phyloP scores from a whole-genome alignment of 2,888 invertebrate species.

The Hemistola chrysoprasaria region DNA sequence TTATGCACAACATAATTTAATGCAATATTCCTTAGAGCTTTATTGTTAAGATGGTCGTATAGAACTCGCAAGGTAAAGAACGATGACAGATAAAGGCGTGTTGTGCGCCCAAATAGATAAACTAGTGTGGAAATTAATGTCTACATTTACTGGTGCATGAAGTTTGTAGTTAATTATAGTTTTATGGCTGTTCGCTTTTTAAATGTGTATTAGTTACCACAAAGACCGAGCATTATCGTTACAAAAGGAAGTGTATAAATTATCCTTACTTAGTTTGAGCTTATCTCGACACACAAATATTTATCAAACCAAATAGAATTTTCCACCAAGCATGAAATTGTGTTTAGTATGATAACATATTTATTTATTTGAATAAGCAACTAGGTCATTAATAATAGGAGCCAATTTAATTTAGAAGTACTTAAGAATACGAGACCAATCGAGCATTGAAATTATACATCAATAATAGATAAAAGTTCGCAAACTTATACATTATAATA shows the following conservation, averaged over 20 bases:
- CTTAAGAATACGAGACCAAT: too few relatives aligned
- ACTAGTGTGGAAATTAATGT: constrained; percentile 83
- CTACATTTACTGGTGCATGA: constrained; percentile 83
- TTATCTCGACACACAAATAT: constrained; percentile 67
- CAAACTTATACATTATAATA: too few relatives aligned
- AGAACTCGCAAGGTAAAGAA: constrained; percentile 54
- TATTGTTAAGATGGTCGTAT: constrained; percentile 54
- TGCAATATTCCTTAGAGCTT: constrained; percentile 39
- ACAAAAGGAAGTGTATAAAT: constrained; percentile 75
- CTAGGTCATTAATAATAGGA: constrained; percentile 24
- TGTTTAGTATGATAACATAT: constrained; percentile 38
- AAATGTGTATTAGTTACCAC: constrained; percentile 71
- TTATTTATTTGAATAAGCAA: constrained; percentile 18
- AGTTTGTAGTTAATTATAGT: constrained; percentile 80
- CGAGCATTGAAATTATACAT: constrained; percentile 25
- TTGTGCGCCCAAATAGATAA: constrained; percentile 81
- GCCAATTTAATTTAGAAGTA: constrained; percentile 20
- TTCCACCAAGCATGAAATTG: constrained; percentile 62
- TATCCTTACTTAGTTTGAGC: constrained; percentile 55
- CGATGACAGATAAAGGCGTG: constrained; percentile 81
- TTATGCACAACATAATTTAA: constrained; percentile 43
- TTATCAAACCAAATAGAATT: constrained; percentile 64
- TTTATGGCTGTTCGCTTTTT: constrained; percentile 77
- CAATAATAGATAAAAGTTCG: too few relatives aligned
- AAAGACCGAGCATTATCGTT: constrained; percentile 76